A percentile compares a stretch with the other conserved stretches of the same genome.
These are phyloP conservation scores for Procambarus virginalis DNA, from an alignment of 1,140 invertebrate genomes.

Conservation along the genomic window DNA sequence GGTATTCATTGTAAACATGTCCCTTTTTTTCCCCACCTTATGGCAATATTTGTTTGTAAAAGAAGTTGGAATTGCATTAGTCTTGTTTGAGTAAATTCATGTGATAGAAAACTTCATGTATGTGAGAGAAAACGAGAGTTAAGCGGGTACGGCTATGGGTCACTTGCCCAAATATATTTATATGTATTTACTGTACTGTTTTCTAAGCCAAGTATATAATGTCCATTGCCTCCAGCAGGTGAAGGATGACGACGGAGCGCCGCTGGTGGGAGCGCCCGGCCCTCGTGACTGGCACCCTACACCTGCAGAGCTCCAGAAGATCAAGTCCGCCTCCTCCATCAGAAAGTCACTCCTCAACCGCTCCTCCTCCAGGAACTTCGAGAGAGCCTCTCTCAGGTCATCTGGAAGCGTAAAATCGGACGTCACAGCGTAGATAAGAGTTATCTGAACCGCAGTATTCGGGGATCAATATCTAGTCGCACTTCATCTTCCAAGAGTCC, in stretches of 20 bases:
- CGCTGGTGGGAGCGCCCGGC: constrained; percentile 50
- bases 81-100: no score
- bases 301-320: constrained; percentile 3
- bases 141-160: no score
- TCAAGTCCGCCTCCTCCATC: constrained; percentile 38
- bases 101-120: no score
- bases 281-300: constrained; percentile 37
- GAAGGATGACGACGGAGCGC: constrained; percentile 44
- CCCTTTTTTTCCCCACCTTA: no score
- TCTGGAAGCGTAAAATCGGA: not conserved
- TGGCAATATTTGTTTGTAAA: no score
- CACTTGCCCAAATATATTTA: no score
- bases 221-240: not conserved
- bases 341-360: constrained; percentile 41
- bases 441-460: not conserved
- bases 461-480: not conserved
- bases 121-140: no score
- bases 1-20: no score
- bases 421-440: constrained; percentile 3
- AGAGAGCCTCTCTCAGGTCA: not conserved
- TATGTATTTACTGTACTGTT: no score
- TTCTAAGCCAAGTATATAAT: no score
- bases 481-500: not conserved
- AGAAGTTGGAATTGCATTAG: no score
- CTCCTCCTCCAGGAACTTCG: not conserved